Base-by-base conservation (phyloP, 2,113 vertebrate species). In the Microtus ochrogaster region DNA sequence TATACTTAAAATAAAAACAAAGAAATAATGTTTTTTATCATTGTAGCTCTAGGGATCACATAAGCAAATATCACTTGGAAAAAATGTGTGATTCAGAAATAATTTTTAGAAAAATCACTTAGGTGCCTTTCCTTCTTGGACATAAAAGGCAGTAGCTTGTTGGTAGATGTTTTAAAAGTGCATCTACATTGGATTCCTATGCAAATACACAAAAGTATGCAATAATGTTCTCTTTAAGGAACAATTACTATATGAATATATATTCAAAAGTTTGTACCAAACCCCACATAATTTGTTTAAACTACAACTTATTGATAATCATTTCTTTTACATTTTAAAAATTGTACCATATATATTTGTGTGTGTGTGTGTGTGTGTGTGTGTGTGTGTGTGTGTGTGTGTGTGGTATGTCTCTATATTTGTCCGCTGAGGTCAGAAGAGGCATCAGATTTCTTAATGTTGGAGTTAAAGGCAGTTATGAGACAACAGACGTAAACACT, bases 191-290 rank as follows among this genome's bases (percentile, higher is more conserved):
- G 30, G 12, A 39, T 5, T 39, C 36, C 24, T 70, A 84, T 14
- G 8, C 30, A 58, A 58, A 33, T 47, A 82, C 12, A 21, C 1
- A 88, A 13, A 39, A 90, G 17, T 58, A 81, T 9, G 63, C 30
- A 88, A 76, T 44, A 87, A 87, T 36, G 3, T 68, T 93, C 13
- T 55, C 19, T 22, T 81, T 73, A 73, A 61, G 11, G 88, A 92
- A 44, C 12, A 26, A 44, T 70, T 86, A 73, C 21, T 3, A 74
- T 66, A 78, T 7, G 11, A 63, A 33, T 68, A 58, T 21, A 26
- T 88, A 91, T 91, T 87, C 5, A 94, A 41, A 90, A 55, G 77
- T 82, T 89, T 81, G 14, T 52, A 86, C 24, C 92, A 96, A 74
- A 79, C 3, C 30, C 3, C 30, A 74, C 33, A 7, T 28, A 82